phyloP scores from a whole-genome alignment of 2,113 vertebrate species.

The Cottus gobio region DNA sequence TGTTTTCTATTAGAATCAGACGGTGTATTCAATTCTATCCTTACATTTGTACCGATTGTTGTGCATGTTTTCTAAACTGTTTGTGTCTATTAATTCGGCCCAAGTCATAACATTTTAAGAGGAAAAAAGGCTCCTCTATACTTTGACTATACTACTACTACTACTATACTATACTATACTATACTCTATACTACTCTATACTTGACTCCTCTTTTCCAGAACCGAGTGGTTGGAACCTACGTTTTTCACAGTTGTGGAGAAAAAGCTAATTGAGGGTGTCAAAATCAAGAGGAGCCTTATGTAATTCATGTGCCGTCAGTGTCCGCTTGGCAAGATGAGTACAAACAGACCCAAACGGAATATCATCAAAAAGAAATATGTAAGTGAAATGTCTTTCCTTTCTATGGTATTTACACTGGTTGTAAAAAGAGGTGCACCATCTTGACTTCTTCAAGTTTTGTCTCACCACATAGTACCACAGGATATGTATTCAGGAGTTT shows the following conservation, averaged over 20 bases:
- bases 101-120: neutral
- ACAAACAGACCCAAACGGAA: constrained; percentile 70
- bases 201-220: constrained; percentile 26
- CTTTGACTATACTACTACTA: no score
- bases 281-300: neutral
- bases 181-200: no score
- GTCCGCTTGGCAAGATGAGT: constrained; percentile 58
- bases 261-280: neutral
- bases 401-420: neutral
- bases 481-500: no score
- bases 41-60: neutral
- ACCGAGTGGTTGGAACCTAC: neutral
- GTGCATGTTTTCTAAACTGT: neutral
- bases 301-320: constrained; percentile 40
- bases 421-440: neutral
- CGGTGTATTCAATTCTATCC: neutral
- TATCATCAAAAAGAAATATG: constrained; percentile 72
- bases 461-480: neutral
- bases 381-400: constrained; percentile 21
- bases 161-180: no score
- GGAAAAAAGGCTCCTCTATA: neutral
- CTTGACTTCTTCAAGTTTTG: neutral
- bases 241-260: neutral
- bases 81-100: neutral
- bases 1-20: neutral